These are phyloP conservation scores for Paradisaea rubra DNA, from an alignment of 2,113 vertebrate species.

Conservation along the genomic window DNA sequence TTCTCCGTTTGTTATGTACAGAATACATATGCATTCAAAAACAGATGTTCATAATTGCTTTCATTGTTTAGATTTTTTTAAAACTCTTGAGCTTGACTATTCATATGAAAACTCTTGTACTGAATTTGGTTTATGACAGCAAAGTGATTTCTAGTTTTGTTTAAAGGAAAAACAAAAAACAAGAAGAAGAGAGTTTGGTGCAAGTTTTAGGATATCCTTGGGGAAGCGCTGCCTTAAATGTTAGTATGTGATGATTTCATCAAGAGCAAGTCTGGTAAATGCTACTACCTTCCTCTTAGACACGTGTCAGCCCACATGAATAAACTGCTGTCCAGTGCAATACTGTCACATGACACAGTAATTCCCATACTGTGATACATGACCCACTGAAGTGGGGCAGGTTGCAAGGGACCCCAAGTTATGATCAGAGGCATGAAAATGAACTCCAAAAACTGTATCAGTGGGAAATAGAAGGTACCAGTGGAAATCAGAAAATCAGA, in stretches of 20 bases:
- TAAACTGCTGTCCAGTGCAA: not conserved
- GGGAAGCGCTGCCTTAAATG: not conserved
- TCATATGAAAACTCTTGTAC: not conserved
- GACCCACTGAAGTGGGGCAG: not conserved
- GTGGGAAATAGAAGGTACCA: not conserved
- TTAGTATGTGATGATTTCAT: not conserved
- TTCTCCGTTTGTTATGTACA: slow-evolving; percentile 27
- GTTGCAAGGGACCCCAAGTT: not conserved
- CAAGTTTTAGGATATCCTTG: not conserved
- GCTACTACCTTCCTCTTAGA: not conserved
- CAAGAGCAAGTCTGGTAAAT: not conserved
- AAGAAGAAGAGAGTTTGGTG: not conserved
- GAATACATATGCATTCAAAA: slow-evolving; percentile 52
- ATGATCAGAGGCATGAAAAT: not conserved
- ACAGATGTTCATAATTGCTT: not conserved
- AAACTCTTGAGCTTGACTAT: slow-evolving; percentile 28
- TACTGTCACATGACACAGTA: not conserved
- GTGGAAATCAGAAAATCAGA: not conserved
- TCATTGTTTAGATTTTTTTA: not conserved
- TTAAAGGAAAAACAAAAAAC: not conserved
- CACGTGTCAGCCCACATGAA: not conserved
- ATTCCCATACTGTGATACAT: not conserved
- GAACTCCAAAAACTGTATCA: not conserved
- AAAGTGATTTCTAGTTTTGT: slow-evolving; percentile 4
- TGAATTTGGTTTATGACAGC: slow-evolving; percentile 22